Percentiles rank a stretch among this genome's conserved stretches.
Evolutionary conservation across 1,140 invertebrate genomes (phyloP).

Genomic region (Hyles euphorbiae): DNA sequence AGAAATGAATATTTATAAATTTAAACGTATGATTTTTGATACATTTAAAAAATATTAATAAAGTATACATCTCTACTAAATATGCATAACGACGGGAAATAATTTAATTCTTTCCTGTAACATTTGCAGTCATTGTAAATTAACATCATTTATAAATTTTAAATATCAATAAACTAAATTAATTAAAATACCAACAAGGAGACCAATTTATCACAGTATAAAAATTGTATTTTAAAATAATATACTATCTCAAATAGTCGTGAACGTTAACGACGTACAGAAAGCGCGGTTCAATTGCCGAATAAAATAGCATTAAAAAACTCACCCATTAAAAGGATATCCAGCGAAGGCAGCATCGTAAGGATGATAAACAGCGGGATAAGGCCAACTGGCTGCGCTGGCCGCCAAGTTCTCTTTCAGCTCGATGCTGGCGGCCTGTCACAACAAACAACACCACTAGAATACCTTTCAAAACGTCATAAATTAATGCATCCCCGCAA

Average conservation of each 20-base stretch:
- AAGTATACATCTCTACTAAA: too few relatives aligned
- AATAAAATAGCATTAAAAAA: conserved; percentile 25
- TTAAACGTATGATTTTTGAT: too few relatives aligned
- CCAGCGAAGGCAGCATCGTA: conserved; percentile 92
- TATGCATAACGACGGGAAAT: too few relatives aligned
- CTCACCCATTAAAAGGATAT: conserved; percentile 95
- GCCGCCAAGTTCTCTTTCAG: conserved; percentile 91
- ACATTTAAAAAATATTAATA: too few relatives aligned
- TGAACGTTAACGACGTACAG: neutral
- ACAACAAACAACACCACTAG: conserved; percentile 15
- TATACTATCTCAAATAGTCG: conserved; percentile 15
- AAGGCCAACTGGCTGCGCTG: conserved; percentile 88
- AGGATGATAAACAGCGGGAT: conserved; percentile 91
- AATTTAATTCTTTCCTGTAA: too few relatives aligned
- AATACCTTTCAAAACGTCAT: conserved; percentile 3
- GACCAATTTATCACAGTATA: too few relatives aligned
- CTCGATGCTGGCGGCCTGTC: conserved; percentile 85
- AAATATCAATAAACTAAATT: too few relatives aligned
- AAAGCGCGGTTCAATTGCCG: neutral
- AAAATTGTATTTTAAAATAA: too few relatives aligned
- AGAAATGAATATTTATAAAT: too few relatives aligned
- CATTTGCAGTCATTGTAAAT: too few relatives aligned
- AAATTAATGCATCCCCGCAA: neutral
- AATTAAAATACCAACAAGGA: too few relatives aligned
- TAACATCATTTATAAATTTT: too few relatives aligned